These are phyloP conservation scores for Stomatorhinus ivindoensis DNA, from an alignment of 2,113 vertebrate genomes.

Conservation along the genomic window DNA sequence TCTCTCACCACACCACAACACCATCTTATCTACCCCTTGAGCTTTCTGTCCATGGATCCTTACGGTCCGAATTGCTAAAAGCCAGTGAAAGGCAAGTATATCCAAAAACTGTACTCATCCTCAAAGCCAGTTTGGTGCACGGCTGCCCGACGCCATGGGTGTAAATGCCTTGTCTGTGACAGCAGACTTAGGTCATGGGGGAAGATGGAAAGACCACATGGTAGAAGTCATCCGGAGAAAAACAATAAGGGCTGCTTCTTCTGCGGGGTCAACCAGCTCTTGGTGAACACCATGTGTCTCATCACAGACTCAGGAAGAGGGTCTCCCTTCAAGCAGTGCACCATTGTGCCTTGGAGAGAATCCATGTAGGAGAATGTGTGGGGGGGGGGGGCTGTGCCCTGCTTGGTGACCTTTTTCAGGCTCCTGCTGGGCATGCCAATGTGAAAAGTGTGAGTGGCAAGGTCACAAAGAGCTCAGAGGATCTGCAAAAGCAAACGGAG, in stretches of 20 bases:
- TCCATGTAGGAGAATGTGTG: neutral
- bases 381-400: neutral
- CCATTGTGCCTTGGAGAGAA: neutral
- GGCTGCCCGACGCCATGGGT: neutral
- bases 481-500: neutral
- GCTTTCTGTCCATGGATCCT: neutral
- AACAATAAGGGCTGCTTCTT: neutral
- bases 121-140: neutral
- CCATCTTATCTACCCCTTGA: neutral
- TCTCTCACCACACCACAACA: neutral
- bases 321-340: neutral
- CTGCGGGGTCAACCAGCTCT: neutral
- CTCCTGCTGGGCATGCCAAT: neutral
- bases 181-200: neutral
- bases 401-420: neutral
- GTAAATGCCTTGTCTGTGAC: neutral
- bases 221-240: neutral
- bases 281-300: neutral
- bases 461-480: neutral
- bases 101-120: neutral
- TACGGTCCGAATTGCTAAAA: neutral
- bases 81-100: neutral
- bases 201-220: constrained; percentile 18
- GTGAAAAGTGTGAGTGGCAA: constrained; percentile 2
- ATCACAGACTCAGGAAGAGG: neutral